phyloP scores from a whole-genome alignment of 2,113 vertebrate genomes.

The Steatornis caripensis region DNA sequence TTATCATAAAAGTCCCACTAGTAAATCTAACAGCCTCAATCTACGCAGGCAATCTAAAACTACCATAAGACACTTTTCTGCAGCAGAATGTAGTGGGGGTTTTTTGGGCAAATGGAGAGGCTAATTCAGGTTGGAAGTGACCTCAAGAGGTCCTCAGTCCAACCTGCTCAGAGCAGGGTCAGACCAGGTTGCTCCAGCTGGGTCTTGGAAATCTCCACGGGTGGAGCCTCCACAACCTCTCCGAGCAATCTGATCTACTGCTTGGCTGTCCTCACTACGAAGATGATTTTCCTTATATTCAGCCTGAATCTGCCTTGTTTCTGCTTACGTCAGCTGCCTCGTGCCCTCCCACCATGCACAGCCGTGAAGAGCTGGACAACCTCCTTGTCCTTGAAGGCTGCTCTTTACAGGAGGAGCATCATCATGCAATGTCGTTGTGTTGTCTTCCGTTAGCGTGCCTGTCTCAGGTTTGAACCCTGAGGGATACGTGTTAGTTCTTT shows the following conservation, averaged over 20 bases:
- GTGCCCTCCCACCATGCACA: not conserved
- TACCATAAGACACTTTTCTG: not conserved
- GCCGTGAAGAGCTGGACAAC: not conserved
- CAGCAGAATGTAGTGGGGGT: not conserved
- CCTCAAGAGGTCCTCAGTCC: not conserved
- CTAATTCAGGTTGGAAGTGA: not conserved
- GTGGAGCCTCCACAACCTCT: not conserved
- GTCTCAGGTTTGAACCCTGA: not conserved
- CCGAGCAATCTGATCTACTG: not conserved
- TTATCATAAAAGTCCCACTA: not conserved
- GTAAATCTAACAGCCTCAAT: not conserved
- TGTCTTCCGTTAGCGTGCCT: not conserved
- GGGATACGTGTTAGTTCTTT: not conserved
- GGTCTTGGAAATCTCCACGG: not conserved
- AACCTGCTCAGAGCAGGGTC: not conserved
- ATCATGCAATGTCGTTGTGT: accelerated
- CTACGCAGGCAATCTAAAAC: not conserved
- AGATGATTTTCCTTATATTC: not conserved
- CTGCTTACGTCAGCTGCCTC: accelerated
- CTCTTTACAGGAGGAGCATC: not conserved
- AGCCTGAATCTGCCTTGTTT: not conserved
- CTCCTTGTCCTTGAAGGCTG: not conserved
- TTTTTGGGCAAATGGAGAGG: not conserved
- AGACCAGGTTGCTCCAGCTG: not conserved
- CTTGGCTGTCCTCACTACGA: not conserved